Evolutionary conservation across 2,113 vertebrate genomes (phyloP), one percentile per base, ranked within the genome.

Genomic region (Neomonachus schauinslandi): DNA sequence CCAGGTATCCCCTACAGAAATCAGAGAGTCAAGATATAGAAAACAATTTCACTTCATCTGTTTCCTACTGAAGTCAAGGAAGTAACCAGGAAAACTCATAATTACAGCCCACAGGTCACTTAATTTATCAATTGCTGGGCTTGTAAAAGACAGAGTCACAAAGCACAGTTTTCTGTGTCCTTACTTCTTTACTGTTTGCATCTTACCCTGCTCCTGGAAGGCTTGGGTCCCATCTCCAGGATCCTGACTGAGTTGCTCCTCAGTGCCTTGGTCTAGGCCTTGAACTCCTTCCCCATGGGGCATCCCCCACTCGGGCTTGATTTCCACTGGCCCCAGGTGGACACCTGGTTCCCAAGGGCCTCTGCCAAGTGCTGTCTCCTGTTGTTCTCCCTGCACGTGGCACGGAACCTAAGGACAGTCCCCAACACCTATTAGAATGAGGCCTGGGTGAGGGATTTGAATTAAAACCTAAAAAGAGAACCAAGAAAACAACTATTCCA

Each of bases 151-250:
- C 18, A 36, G 49, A 4, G 26, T 6, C 71, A 51, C 46, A 86
- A 80, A 84, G 71, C 57, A 61, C 3, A 2, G 19, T 31, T 36
- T 33, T 46, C 93, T 49, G 15, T 19, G 7, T 9, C 79, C 76
- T 74, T 57, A 36, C 9, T 22, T 21, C 77, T n/a, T 55, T 21
- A 13, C 33, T 42, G n/a, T 49, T 46, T 61, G 53, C 86, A 49
- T 63, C 98, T 98, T 97, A 98, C 98, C 98, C 65, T 96, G 98
- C 24, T 98, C 97, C 91, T 95, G 97, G 92, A 98, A 98, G 39
- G 94, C 80, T 65, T 81, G 97, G 0, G 63, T 81, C 87, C 95
- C 96, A 26, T 85, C 90, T 92, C 97, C 96, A 74, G 95, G 84
- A 26, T 91, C 76, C 46, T 97, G 94, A 72, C 18, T 92, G 83